Evolutionary conservation across 1,140 invertebrate species (phyloP).

Genomic region (Metopolophium dirhodum): DNA sequence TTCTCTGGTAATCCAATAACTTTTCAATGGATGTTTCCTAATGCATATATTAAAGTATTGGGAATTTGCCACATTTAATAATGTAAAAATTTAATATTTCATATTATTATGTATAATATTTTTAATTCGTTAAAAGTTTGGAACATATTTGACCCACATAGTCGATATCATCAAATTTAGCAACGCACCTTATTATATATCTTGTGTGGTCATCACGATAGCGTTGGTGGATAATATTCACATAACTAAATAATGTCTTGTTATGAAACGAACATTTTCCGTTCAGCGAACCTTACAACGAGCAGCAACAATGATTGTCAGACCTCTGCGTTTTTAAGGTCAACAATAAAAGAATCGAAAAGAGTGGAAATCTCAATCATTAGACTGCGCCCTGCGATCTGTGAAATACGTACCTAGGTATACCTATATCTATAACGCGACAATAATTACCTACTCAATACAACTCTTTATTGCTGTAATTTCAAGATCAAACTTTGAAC

Average conservation of each 20-base stretch:
- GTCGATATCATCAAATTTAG: neutral
- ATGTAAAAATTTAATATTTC: neutral
- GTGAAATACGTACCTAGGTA: neutral
- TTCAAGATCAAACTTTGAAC: neutral
- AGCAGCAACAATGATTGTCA: neutral
- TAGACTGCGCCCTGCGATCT: neutral
- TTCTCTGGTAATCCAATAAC: neutral
- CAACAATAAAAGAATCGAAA: neutral
- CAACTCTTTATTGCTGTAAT: neutral
- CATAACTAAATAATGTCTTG: neutral
- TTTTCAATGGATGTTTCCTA: neutral
- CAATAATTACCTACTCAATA: neutral
- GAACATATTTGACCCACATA: neutral
- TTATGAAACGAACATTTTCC: constrained; percentile 32
- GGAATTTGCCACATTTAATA: neutral
- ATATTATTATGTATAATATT: neutral
- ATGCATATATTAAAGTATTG: constrained; percentile 4
- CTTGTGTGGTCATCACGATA: neutral
- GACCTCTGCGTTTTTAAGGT: neutral
- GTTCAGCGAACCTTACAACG: neutral
- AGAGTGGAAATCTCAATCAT: neutral
- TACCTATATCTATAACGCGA: neutral
- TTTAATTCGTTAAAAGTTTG: neutral
- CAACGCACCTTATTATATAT: neutral
- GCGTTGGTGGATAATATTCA: neutral